Conservation (phyloP, 1,140 invertebrate species). For the Watersipora subatra region DNA sequence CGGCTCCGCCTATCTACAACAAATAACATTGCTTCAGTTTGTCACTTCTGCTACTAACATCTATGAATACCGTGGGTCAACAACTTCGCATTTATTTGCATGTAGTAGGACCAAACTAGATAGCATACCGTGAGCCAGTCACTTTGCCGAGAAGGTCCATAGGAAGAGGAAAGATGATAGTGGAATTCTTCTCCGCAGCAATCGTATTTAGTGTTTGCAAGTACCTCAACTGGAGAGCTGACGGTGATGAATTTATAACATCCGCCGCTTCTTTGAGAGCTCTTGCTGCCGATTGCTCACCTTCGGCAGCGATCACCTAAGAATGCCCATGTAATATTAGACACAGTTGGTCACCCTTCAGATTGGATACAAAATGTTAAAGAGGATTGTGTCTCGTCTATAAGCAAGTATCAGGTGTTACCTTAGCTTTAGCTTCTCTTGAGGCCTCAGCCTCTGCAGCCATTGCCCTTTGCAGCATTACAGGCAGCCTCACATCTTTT, state of each 20-base stretch:
- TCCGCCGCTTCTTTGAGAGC: constrained; percentile 79
- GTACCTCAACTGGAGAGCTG: constrained; percentile 60
- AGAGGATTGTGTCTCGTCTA: no score
- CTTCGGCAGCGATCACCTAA: constrained; percentile 38
- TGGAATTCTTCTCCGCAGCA: constrained; percentile 93
- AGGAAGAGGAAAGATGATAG: constrained; percentile 89
- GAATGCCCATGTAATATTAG: no score
- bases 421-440: constrained; percentile 26
- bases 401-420: no score
- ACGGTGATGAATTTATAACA: constrained; percentile 70
- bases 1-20: no score
- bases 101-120: no score
- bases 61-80: no score
- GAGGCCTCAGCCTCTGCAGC: constrained; percentile 25
- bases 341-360: no score
- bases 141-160: constrained; percentile 84
- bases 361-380: no score
- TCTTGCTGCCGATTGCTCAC: constrained; percentile 52
- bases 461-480: constrained; percentile 27
- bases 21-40: no score
- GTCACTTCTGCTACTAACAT: no score
- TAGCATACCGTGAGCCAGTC: no score
- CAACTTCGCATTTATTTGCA: no score
- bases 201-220: constrained; percentile 63
- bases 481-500: constrained; percentile 23